Conservation (phyloP, 2,888 invertebrate genomes). For the Automeris io region DNA sequence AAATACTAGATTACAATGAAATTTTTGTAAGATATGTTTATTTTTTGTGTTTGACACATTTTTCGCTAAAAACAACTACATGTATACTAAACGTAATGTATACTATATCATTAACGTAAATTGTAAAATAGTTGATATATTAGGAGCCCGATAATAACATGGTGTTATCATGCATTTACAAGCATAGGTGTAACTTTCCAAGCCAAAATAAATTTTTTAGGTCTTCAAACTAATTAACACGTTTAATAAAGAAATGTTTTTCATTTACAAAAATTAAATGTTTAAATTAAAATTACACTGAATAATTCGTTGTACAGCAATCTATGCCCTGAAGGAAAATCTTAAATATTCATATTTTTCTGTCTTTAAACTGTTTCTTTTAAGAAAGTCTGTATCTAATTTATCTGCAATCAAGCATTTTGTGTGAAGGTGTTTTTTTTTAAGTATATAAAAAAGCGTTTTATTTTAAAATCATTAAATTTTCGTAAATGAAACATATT, state of each 20-base stretch:
- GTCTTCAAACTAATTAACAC: too few relatives aligned
- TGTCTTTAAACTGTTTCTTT: too few relatives aligned
- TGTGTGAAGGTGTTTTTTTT: too few relatives aligned
- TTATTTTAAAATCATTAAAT: constrained; percentile 6
- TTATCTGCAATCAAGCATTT: too few relatives aligned
- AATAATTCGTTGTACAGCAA: too few relatives aligned
- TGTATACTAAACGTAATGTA: neutral
- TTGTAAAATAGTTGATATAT: neutral
- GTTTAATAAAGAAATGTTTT: too few relatives aligned
- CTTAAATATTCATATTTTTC: too few relatives aligned
- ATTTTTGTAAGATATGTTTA: neutral
- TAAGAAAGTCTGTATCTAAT: too few relatives aligned
- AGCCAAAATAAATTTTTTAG: constrained; percentile 3
- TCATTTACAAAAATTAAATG: too few relatives aligned
- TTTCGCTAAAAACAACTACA: neutral
- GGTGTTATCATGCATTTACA: constrained; percentile 3
- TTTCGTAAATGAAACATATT: neutral
- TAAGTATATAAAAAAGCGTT: too few relatives aligned
- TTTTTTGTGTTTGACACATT: constrained; percentile 2
- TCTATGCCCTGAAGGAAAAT: too few relatives aligned
- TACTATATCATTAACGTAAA: neutral
- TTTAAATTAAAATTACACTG: too few relatives aligned
- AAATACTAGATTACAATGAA: neutral
- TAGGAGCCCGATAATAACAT: neutral
- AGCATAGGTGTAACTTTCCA: neutral